Base-by-base conservation (phyloP, 2,797 vertebrate genomes). In the Galaxias olidus region DNA sequence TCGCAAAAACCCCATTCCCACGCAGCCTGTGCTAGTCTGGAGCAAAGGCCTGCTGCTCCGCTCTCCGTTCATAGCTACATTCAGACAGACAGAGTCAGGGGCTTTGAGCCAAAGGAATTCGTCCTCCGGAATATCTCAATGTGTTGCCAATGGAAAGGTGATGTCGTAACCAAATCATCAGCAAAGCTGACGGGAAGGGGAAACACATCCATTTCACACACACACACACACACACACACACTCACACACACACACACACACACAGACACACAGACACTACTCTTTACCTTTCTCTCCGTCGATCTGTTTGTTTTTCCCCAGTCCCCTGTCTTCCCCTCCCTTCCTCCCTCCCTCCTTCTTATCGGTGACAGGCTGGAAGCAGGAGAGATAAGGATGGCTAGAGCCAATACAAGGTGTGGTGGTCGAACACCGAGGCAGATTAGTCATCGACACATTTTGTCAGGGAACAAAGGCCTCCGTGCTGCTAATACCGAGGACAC, bases 361-460 rank as follows among this genome's bases (percentile, higher is more conserved):
- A 89, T 89, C 88, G 86, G 85, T 84, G 88, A 87, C 85, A 86
- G 76, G 73, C 79, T 86, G 81, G 83, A 89, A 89, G 82, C 84
- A 84, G 79, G 69, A 40, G 50, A 84, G 88, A 91, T 90, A 90
- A 89, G 86, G 72, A 80, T 86, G 55, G 54, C 65, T 76, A 72
- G 72, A 75, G 75, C 84, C 84, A 79, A 84, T 83, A 79, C 78
- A 62, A 73, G 87, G 80, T 80, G 80, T 66, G 77, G 71, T 85
- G 88, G 82, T 87, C 77, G 80, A 86, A 90, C 83, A 81, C 75
- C 71, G 57, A 1, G 71, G 75, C 77, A 88, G 84, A 87, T 88
- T 87, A 89, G 81, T 87, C 88, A 90, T 84, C 84, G 89, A 85
- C 87, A 88, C 80, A 64, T 89, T 80, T 46, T 80, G 80, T 85